Base-by-base conservation (phyloP, 2,888 invertebrate species). In the Acrobasis suavella region DNA sequence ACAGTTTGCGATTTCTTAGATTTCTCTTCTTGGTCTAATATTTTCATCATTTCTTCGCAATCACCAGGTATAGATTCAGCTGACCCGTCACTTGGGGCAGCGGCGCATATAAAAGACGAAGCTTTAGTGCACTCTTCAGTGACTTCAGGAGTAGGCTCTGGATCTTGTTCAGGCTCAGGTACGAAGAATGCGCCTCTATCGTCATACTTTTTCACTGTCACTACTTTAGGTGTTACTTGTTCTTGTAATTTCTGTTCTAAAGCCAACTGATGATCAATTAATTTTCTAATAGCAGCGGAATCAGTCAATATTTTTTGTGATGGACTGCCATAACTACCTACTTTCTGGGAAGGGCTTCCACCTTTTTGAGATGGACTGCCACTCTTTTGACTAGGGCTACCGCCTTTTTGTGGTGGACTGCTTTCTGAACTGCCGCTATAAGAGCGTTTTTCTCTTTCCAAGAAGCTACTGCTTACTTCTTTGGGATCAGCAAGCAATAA, bases 401-500 rank as follows among this genome's bases (percentile, higher is more conserved):
- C 89, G 60, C 87, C 83, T 70, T 93, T 94, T 68, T 91, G 83
- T 16, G 94, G 94, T 59, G 93, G 94, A 70, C 93, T 93, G 69
- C 93, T 94, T 66, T 94, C 94, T 2, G 94, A 93, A 70, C 94
- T 94, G 65, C 94, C 94, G 65, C 91, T 89, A 62, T 93, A 92
- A 1, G 91, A 91, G 1, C 92, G 83, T 72, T 90, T 92, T 76
- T 93, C 93, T 75, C 90, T 85, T 77, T 93, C 93, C 50, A 93
- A 78, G 74, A 93, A 93, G 76, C 85, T 82, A 17, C 91, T 81
- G 64, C 91, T 92, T 1, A 90, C 91, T 71, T 89, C 84, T 72
- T 92, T 92, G 14, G 92, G 92, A 70, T 95, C 95, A 2, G 94
- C 94, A 61, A 93, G 82, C 9, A 98, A 85, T 61, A 96, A 81